Evolutionary conservation across 2,113 vertebrate genomes (phyloP).

Genomic region (Xenopus laevis): DNA sequence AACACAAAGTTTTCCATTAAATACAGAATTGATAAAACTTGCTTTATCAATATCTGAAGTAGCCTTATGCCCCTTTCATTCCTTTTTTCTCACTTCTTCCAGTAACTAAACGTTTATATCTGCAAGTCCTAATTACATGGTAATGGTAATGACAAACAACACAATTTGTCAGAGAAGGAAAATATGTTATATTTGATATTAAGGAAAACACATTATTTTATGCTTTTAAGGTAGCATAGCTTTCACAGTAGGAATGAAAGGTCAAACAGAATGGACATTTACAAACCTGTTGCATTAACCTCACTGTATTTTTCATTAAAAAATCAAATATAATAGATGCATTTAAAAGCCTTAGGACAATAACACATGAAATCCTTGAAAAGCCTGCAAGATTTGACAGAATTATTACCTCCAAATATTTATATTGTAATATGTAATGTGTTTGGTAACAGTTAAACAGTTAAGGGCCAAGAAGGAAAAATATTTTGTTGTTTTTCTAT

Average conservation of each 20-base stretch:
- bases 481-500: slow-evolving; percentile 25
- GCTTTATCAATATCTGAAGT: too few relatives aligned
- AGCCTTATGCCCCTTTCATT: too few relatives aligned
- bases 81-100: too few relatives aligned
- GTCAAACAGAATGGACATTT: slow-evolving; percentile 25
- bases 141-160: too few relatives aligned
- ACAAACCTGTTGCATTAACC: slow-evolving; percentile 34
- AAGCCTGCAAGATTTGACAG: slow-evolving; percentile 28
- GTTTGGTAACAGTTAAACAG: slow-evolving; percentile 10
- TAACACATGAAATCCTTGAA: slow-evolving; percentile 20
- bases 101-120: too few relatives aligned
- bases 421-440: slow-evolving; percentile 15
- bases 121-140: too few relatives aligned
- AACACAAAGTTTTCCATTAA: too few relatives aligned
- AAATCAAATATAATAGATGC: slow-evolving; percentile 30
- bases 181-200: neutral
- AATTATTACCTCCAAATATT: slow-evolving; percentile 31
- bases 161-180: neutral
- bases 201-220: slow-evolving; percentile 10
- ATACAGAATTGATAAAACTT: too few relatives aligned
- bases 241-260: slow-evolving; percentile 13
- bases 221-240: slow-evolving; percentile 3
- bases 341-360: slow-evolving; percentile 24
- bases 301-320: slow-evolving; percentile 19
- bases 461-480: slow-evolving; percentile 38